A percentile compares a stretch with the other conserved stretches of the same genome.
These are phyloP conservation scores for Falco novaeseelandiae DNA, from an alignment of 2,797 vertebrate genomes.

Conservation along the genomic window DNA sequence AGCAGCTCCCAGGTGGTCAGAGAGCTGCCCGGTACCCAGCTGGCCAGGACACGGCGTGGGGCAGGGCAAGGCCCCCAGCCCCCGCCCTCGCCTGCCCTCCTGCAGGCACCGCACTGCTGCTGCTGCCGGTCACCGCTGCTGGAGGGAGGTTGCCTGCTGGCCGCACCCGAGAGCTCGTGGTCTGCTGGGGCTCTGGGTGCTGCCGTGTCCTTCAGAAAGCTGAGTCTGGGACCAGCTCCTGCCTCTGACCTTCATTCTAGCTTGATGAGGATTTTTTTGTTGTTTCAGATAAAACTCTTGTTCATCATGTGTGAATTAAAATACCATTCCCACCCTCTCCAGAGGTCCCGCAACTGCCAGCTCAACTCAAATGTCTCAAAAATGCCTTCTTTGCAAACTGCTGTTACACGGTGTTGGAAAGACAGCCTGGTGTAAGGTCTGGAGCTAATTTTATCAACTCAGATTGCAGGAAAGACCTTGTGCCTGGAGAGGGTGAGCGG, in stretches of 20 bases:
- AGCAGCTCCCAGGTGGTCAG: background rate
- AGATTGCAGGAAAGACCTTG: fast-evolving
- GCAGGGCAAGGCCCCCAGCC: background rate
- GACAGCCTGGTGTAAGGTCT: background rate
- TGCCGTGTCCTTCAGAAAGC: background rate
- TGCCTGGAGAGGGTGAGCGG: background rate
- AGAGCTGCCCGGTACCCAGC: fast-evolving
- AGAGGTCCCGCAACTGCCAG: background rate
- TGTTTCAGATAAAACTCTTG: background rate
- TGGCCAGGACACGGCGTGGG: fast-evolving
- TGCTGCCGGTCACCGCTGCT: background rate
- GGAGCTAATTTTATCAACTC: background rate
- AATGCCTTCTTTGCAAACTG: background rate
- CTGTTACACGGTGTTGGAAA: background rate
- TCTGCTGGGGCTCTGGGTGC: background rate
- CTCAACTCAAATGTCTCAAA: background rate
- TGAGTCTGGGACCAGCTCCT: background rate
- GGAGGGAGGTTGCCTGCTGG: background rate
- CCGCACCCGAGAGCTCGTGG: background rate
- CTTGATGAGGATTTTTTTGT: background rate
- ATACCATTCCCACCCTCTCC: background rate
- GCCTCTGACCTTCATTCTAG: background rate
- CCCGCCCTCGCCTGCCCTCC: background rate
- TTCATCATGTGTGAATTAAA: background rate
- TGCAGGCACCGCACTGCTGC: background rate